Evolutionary conservation across 2,113 vertebrate genomes (phyloP).

Genomic region (Halcyon malimbica): DNA sequence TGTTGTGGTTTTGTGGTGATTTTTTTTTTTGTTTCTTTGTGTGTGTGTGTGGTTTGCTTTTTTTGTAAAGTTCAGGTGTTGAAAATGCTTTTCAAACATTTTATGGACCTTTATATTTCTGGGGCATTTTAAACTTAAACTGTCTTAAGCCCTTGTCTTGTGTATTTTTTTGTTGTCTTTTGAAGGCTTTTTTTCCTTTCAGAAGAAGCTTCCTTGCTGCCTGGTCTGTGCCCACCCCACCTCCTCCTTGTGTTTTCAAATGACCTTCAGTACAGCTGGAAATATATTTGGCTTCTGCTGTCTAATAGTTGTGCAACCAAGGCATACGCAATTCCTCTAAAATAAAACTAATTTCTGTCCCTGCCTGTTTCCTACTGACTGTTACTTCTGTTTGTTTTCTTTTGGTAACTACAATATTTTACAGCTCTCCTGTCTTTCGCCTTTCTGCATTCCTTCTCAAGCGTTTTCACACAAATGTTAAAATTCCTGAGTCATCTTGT

Average conservation of each 20-base stretch:
- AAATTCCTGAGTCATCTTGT: neutral
- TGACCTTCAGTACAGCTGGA: neutral
- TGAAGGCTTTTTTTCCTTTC: neutral
- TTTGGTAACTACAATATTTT: neutral
- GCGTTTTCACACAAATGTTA: neutral
- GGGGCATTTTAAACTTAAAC: neutral
- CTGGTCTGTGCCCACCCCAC: no score
- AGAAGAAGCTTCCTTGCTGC: neutral
- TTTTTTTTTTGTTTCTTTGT: neutral
- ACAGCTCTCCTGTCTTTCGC: neutral
- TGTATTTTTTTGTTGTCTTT: neutral
- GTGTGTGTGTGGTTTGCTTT: neutral
- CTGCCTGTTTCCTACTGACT: neutral
- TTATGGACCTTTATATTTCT: neutral
- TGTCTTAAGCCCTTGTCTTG: neutral
- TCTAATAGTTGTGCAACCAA: neutral
- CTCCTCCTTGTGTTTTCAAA: neutral
- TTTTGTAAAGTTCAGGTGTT: neutral
- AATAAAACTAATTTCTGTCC: neutral
- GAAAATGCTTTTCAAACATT: neutral
- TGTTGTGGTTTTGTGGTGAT: no score
- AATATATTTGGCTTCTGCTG: neutral
- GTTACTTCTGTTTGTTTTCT: neutral
- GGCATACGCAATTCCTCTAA: neutral
- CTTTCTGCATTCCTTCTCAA: neutral